Evolutionary conservation across 1,140 invertebrate genomes (phyloP).

Genomic region (Penaeus vannamei): DNA sequence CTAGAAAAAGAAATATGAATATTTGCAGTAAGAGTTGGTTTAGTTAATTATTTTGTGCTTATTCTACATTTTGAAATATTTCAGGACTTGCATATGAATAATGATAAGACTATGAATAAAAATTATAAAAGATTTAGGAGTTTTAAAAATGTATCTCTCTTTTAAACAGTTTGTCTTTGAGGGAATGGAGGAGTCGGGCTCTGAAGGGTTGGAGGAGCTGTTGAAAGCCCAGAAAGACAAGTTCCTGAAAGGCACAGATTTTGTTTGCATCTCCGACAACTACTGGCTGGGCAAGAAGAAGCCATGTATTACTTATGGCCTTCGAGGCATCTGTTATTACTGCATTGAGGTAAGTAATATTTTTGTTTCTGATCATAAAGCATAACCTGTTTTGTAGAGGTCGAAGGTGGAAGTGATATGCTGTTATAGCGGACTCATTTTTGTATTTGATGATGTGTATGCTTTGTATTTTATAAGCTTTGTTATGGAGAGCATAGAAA

Average conservation of each 20-base stretch:
- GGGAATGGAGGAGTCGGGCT: constrained; percentile 99
- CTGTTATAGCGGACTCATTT: too few relatives aligned
- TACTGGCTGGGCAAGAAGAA: constrained; percentile 98
- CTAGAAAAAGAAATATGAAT: too few relatives aligned
- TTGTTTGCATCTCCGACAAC: constrained; percentile 98
- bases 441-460: too few relatives aligned
- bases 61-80: too few relatives aligned
- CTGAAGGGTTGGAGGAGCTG: constrained; percentile 93
- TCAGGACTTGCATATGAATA: too few relatives aligned
- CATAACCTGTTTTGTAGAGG: background rate
- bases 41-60: too few relatives aligned
- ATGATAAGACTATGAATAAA: background rate
- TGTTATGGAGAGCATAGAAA: too few relatives aligned
- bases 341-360: constrained; percentile 78
- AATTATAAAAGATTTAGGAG: background rate
- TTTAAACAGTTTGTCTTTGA: constrained; percentile 91
- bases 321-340: constrained; percentile 95
- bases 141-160: constrained; percentile 33
- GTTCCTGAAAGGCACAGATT: constrained; percentile 90
- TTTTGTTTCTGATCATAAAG: background rate
- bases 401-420: too few relatives aligned
- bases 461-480: too few relatives aligned
- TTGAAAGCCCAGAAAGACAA: constrained; percentile 81
- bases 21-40: too few relatives aligned
- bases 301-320: constrained; percentile 97